These are phyloP conservation scores for Macrotrachela quadricornifera DNA, from an alignment of 1,140 invertebrate species.

Conservation along the genomic window DNA sequence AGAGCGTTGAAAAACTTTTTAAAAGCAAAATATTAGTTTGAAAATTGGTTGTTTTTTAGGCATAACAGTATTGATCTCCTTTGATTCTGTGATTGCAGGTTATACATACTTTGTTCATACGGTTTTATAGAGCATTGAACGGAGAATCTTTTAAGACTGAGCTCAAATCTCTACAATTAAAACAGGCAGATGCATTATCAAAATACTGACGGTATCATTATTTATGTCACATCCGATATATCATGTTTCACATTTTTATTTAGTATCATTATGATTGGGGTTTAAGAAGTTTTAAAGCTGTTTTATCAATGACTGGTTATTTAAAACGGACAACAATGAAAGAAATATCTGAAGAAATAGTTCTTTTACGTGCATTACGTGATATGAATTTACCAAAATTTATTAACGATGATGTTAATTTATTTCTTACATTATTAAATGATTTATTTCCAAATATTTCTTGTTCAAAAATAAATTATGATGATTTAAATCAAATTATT, in stretches of 20 bases:
- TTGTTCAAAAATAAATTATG: conserved; percentile 40
- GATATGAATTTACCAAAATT: conserved; percentile 34
- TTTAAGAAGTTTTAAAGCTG: conserved; percentile 32
- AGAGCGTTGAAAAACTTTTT: no score
- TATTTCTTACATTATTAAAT: conserved; percentile 31
- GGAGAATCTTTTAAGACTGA: no score
- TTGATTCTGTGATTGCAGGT: no score
- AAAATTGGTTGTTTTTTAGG: no score
- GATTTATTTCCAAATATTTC: conserved; percentile 29
- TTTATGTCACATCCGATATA: no score
- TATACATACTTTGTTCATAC: no score
- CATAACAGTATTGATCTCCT: no score
- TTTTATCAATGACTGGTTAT: conserved; percentile 30
- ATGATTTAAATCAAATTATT: conserved; percentile 26
- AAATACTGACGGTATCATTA: no score
- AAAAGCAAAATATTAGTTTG: no score
- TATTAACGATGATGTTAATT: conserved; percentile 30
- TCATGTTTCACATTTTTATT: conserved; percentile 16
- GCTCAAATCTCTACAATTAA: no score
- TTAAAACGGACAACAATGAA: conserved; percentile 30
- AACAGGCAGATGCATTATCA: no score
- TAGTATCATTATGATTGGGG: conserved; percentile 34
- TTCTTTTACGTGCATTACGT: conserved; percentile 30
- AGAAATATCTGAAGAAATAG: conserved; percentile 34
- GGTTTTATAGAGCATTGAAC: no score